These are phyloP conservation scores for Drosophila dunni DNA, from an alignment of 1,140 invertebrate species.

Conservation along the genomic window DNA sequence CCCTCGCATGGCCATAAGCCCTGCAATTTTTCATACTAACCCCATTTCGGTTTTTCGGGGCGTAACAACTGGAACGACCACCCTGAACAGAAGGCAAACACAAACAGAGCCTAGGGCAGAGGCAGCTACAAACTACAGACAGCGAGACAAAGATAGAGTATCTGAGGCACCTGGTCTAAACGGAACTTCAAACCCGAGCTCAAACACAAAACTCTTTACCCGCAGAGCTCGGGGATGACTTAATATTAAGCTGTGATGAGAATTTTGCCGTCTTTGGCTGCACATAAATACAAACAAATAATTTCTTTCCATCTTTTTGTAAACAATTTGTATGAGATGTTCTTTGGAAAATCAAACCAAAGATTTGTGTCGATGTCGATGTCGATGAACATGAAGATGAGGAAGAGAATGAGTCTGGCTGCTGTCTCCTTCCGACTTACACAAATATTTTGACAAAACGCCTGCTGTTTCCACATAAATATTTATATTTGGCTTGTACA, in stretches of 20 bases:
- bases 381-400: neutral
- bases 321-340: conserved; percentile 72
- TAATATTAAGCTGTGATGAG: conserved; percentile 52
- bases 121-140: neutral
- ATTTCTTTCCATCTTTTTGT: conserved; percentile 44
- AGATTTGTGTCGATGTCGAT: conserved; percentile 49
- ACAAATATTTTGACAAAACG: conserved; percentile 83
- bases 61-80: conserved; percentile 15
- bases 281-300: conserved; percentile 68
- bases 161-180: conserved; percentile 39
- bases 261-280: conserved; percentile 4
- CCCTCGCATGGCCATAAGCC: conserved; percentile 44
- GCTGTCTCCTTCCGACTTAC: conserved; percentile 59
- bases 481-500: conserved; percentile 73
- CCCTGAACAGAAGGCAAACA: neutral
- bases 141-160: conserved; percentile 24
- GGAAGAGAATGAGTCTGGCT: conserved; percentile 28
- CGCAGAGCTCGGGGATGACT: conserved; percentile 46
- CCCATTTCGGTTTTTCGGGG: conserved; percentile 14
- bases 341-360: conserved; percentile 59
- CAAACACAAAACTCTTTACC: conserved; percentile 16
- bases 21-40: conserved; percentile 63
- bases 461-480: conserved; percentile 83
- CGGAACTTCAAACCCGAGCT: conserved; percentile 2
- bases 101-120: neutral